A percentile compares a stretch with the other conserved stretches of the same genome.
Evolutionary conservation across 1,140 invertebrate genomes (phyloP).

Genomic region (Protaetia brevitarsis): DNA sequence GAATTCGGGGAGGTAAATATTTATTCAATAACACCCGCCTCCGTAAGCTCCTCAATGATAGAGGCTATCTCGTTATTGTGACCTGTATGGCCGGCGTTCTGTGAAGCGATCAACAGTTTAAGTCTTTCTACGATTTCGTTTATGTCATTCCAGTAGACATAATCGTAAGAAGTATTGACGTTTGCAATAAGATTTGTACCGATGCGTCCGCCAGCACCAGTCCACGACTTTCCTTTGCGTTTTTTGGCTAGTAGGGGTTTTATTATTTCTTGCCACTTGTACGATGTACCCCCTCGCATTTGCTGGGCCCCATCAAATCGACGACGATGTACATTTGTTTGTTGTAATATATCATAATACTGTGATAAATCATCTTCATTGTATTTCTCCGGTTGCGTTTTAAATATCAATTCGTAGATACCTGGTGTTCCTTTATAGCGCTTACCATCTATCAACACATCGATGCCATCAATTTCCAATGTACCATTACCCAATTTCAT

Average conservation of each 20-base stretch:
- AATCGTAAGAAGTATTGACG: neutral
- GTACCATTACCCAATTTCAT: too few relatives aligned
- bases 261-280: neutral
- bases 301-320: neutral
- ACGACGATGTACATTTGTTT: neutral
- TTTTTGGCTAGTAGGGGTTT: neutral
- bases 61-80: constrained; percentile 46
- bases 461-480: too few relatives aligned
- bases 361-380: neutral
- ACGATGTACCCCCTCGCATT: neutral
- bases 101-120: constrained; percentile 42
- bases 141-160: constrained; percentile 44
- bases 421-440: neutral
- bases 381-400: neutral
- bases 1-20: too few relatives aligned
- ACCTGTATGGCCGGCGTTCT: constrained; percentile 40
- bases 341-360: neutral
- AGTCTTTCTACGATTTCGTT: constrained; percentile 46
- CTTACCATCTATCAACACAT: too few relatives aligned
- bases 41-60: too few relatives aligned
- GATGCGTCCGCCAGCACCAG: too few relatives aligned
- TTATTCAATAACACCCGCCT: too few relatives aligned
- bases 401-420: neutral
- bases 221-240: neutral
- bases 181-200: neutral